Base-by-base conservation (phyloP, 1,140 invertebrate genomes). In the Trypoxylus dichotomus region DNA sequence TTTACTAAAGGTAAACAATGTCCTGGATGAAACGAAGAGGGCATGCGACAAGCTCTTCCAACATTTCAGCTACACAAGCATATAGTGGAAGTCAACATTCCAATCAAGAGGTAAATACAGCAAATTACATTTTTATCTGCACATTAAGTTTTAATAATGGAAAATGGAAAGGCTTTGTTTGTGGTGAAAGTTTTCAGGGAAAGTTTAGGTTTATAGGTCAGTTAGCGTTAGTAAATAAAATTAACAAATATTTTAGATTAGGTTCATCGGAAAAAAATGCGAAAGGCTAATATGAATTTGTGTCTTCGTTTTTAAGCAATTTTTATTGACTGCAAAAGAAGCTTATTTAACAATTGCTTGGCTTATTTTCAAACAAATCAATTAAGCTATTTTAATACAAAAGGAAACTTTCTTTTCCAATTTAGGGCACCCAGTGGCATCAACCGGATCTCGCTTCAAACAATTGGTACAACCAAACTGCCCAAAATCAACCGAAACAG, bases 61-160 rank as follows among this genome's bases (percentile, higher is more conserved):
- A 82, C 19, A 78, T 79, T 5, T 63, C 77, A 19, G 78, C 79
- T 27, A 80, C 83, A n/a, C 81, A 81, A 75, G 80, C 84, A 81
- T 85, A 83, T 72, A 84, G 85, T 75, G 83, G 84, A 8, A 83
- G 82, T 82, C 85, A 84, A 82, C 83, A 82, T 82, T 81, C 80
- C 80, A 79, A 77, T 77, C 75, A 79, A 80, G 79, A 84, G 80
- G 83, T 85, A 83, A 80, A 77, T 78, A 27, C 13, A 37, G 25
- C 21, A n/a, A 71, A 25, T 71, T 27, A 37, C 5, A 37, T 7
- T 37, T 37, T 37, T 37, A 37, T 37, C 2, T 37, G 10, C 5
- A 37, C 3, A 37, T 37, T 8, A n/a, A n/a, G n/a, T n/a, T 15
- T 6, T 13, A 21, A 71, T 24, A 27, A 71, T 24, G 68, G 13